These are phyloP conservation scores for Vimba vimba DNA, from an alignment of 2,113 vertebrate species.

Conservation along the genomic window DNA sequence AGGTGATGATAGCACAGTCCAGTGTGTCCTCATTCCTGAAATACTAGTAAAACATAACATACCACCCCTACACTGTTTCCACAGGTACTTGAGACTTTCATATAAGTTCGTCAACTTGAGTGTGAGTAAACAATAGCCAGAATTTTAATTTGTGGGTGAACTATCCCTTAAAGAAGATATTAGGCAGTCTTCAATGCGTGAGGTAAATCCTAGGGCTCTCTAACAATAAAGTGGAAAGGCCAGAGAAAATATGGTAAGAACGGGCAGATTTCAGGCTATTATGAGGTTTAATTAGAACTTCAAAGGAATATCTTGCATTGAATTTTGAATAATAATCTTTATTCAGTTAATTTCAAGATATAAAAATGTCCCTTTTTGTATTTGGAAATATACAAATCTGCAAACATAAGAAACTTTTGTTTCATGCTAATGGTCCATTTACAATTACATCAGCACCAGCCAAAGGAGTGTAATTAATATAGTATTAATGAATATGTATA, in stretches of 20 bases:
- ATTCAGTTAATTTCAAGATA: neutral
- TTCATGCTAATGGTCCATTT: neutral
- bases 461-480: neutral
- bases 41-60: neutral
- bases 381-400: neutral
- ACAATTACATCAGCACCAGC: neutral
- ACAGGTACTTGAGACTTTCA: too few species aligned
- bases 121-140: too few species aligned
- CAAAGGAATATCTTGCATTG: neutral
- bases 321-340: neutral
- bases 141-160: too few species aligned
- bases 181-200: too few species aligned
- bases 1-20: constrained; percentile 1
- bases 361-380: neutral
- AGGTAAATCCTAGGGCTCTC: neutral
- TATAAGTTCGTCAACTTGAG: too few species aligned
- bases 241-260: neutral
- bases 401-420: neutral
- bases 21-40: neutral
- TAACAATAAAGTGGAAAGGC: neutral
- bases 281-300: neutral
- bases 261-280: neutral
- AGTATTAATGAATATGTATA: neutral
- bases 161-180: too few species aligned
- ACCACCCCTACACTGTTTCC: neutral